These are phyloP conservation scores for Paragorgia papillata DNA, from an alignment of 92 coral and sea anemone genomes.

Conservation along the genomic window DNA sequence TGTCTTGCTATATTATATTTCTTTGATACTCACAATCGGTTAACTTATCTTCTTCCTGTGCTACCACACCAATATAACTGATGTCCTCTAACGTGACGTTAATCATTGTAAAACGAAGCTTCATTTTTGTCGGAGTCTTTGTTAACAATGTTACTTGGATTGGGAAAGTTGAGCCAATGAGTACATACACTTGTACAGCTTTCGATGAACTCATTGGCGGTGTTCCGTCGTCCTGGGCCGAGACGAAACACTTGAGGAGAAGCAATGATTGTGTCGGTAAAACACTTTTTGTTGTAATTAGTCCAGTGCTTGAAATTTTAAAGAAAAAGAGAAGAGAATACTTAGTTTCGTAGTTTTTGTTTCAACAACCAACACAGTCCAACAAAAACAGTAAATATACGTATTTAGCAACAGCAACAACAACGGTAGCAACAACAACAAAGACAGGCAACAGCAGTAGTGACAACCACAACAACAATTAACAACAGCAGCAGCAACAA, in stretches of 20 bases:
- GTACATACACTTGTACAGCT: slow-evolving; percentile 16
- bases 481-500: no score
- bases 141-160: neutral
- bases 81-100: slow-evolving; percentile 16
- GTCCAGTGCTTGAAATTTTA: slow-evolving; percentile 26
- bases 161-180: slow-evolving; percentile 14
- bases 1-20: no score
- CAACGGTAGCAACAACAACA: no score
- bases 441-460: no score
- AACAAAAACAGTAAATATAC: no score
- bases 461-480: no score
- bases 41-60: slow-evolving; percentile 9
- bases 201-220: slow-evolving; percentile 1
- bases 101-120: slow-evolving; percentile 15
- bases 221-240: slow-evolving; percentile 23
- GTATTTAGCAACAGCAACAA: no score
- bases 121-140: slow-evolving; percentile 26
- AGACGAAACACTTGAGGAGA: slow-evolving; percentile 10
- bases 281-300: neutral
- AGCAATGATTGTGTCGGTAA: slow-evolving; percentile 22
- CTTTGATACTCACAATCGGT: slow-evolving; percentile 36
- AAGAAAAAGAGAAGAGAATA: neutral
- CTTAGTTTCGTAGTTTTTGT: neutral
- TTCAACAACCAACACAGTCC: no score
- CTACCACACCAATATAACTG: slow-evolving; percentile 34